phyloP scores from a whole-genome alignment of 2,113 vertebrate genomes.

The Telmatochromis brachygnathus region DNA sequence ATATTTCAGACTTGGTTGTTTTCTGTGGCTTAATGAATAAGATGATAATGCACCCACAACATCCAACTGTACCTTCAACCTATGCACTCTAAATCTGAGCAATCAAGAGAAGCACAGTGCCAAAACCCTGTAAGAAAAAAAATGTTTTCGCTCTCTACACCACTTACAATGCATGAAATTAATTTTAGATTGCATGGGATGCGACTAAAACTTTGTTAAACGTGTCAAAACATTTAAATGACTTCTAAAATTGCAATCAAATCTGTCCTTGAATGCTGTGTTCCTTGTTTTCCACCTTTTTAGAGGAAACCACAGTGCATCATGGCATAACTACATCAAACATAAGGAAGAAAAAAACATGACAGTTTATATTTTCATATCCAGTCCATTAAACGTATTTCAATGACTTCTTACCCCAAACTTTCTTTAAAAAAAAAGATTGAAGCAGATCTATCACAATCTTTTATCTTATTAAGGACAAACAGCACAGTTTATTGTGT shows the following conservation, averaged over 20 bases:
- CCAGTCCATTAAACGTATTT: slow-evolving; percentile 22
- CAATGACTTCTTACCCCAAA: neutral
- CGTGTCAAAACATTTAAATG: slow-evolving; percentile 18
- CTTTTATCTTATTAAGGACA: slow-evolving; percentile 14
- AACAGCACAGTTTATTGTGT: slow-evolving; percentile 7
- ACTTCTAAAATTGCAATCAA: slow-evolving; percentile 8
- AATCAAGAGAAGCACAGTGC: neutral
- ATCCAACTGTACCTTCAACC: neutral
- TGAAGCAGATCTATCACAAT: neutral
- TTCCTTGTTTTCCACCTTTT: slow-evolving; percentile 3
- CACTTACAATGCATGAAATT: slow-evolving; percentile 22
- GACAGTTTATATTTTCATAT: neutral
- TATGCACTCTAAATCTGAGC: neutral
- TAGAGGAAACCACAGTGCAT: neutral
- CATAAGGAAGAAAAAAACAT: neutral
- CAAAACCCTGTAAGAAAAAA: neutral
- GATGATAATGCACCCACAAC: neutral
- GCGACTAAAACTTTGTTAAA: slow-evolving; percentile 25
- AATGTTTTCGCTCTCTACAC: neutral
- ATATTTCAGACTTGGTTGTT: neutral
- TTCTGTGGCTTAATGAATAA: neutral
- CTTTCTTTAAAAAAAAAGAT: neutral
- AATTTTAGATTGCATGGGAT: slow-evolving; percentile 9
- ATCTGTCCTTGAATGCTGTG: slow-evolving; percentile 4
- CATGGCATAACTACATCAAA: neutral